These are phyloP conservation scores for Xenopus borealis DNA, from an alignment of 2,113 vertebrate species.

Conservation along the genomic window DNA sequence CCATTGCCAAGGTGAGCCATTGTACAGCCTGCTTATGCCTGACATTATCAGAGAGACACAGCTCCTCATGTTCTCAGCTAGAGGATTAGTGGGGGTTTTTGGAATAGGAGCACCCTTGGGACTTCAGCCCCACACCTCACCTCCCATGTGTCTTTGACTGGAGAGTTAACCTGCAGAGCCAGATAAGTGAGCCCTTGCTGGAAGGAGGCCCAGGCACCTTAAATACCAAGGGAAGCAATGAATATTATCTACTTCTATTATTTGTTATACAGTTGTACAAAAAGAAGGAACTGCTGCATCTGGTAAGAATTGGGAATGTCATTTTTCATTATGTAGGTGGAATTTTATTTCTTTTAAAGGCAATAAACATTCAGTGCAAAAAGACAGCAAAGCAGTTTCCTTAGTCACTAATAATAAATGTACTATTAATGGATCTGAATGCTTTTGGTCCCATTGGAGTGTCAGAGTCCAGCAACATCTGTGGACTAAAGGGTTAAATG, in stretches of 20 bases:
- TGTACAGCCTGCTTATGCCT: not conserved
- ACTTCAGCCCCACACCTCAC: not conserved
- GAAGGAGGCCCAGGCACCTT: constrained; percentile 33
- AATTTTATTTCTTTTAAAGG: no score
- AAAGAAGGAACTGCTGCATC: not conserved
- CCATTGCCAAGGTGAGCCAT: constrained; percentile 77
- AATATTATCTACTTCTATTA: not conserved
- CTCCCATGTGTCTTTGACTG: constrained; percentile 4
- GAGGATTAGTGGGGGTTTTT: constrained; percentile 12
- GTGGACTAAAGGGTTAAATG: no score
- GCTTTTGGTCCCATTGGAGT: no score
- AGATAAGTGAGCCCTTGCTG: constrained; percentile 31
- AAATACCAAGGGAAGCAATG: not conserved
- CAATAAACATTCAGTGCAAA: no score
- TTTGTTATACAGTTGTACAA: not conserved
- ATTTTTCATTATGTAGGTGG: no score
- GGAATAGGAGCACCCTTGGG: not conserved
- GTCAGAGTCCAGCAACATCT: no score
- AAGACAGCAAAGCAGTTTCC: no score
- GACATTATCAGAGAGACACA: not conserved
- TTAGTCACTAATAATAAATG: no score
- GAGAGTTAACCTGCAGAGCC: constrained; percentile 24
- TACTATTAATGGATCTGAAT: no score
- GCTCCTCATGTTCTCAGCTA: not conserved
- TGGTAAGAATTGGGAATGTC: no score